Conservation (phyloP, 1,140 invertebrate species). For the Myzus persicae region DNA sequence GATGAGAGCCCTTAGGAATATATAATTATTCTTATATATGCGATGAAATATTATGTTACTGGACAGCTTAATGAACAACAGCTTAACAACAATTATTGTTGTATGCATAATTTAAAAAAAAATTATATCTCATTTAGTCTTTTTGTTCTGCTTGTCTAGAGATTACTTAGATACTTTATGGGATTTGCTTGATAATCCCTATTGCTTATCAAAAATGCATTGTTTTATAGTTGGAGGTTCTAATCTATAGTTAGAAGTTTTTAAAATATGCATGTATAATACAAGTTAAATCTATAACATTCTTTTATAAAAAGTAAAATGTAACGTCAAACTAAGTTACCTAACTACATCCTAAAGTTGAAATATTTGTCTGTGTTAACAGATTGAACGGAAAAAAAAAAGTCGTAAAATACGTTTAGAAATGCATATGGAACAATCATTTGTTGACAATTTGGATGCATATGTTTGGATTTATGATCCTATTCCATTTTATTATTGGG, state of each 20-base stretch:
- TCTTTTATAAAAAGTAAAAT: neutral
- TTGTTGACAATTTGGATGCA: slow-evolving; percentile 91
- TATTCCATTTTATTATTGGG: slow-evolving; percentile 94
- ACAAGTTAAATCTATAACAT: neutral
- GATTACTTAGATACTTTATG: no score
- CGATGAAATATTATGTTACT: no score
- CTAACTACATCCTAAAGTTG: neutral
- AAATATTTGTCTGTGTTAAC: slow-evolving; percentile 59
- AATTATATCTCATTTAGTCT: no score
- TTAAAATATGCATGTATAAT: no score
- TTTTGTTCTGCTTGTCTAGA: no score
- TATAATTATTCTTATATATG: no score
- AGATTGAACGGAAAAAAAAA: slow-evolving; percentile 66
- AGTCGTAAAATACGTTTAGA: slow-evolving; percentile 82
- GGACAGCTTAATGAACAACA: no score
- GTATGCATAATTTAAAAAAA: no score
- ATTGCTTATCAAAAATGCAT: neutral
- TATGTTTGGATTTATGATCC: slow-evolving; percentile 99
- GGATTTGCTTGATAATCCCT: neutral
- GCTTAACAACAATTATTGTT: no score
- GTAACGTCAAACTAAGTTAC: neutral
- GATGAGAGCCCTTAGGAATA: no score
- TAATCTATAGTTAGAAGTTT: neutral
- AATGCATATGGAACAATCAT: slow-evolving; percentile 95
- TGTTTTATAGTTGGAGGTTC: neutral